These are phyloP conservation scores for Adelges cooleyi DNA, from an alignment of 1,140 invertebrate genomes.

Conservation along the genomic window DNA sequence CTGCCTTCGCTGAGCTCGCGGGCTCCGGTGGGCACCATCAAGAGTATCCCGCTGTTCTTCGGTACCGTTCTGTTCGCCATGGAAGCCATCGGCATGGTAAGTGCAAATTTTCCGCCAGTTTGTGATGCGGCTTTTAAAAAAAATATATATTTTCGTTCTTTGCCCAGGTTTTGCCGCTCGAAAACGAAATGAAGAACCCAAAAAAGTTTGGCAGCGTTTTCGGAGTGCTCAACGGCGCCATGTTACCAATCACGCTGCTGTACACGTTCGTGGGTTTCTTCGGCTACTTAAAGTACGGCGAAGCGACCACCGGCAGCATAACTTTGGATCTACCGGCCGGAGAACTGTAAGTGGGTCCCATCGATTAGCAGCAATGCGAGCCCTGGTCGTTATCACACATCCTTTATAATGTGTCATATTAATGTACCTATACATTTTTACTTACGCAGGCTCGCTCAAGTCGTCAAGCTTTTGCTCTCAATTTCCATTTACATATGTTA, in stretches of 20 bases:
- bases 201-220: constrained; percentile 52
- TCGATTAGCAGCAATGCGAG: too few species aligned
- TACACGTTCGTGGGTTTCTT: constrained; percentile 72
- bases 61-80: constrained; percentile 53
- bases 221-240: constrained; percentile 66
- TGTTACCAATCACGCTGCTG: constrained; percentile 58
- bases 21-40: constrained; percentile 38
- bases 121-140: not conserved
- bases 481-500: constrained; percentile 73
- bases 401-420: too few species aligned
- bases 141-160: too few species aligned
- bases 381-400: too few species aligned
- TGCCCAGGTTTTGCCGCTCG: constrained; percentile 67
- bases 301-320: constrained; percentile 49
- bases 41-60: constrained; percentile 49
- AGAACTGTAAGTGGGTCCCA: constrained; percentile 44
- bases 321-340: constrained; percentile 52
- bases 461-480: constrained; percentile 63
- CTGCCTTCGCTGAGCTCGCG: constrained; percentile 42
- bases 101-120: constrained; percentile 39
- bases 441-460: constrained; percentile 55
- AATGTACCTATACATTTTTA: not conserved
- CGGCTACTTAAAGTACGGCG: constrained; percentile 69
- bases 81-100: constrained; percentile 54
- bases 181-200: constrained; percentile 74